Conservation (phyloP, 2,888 invertebrate species). For the Syrista parreyssii region DNA sequence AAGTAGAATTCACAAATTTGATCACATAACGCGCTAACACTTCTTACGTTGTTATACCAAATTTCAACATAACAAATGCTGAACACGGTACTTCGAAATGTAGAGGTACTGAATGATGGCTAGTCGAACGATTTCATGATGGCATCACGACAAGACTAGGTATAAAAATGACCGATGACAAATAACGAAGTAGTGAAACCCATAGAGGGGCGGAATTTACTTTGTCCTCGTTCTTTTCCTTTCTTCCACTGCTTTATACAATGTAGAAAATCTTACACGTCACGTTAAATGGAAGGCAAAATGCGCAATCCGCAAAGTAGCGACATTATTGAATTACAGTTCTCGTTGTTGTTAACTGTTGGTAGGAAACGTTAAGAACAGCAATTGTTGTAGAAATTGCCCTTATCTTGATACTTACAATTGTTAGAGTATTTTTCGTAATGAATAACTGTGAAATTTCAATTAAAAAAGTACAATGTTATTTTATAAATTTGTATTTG, state of each 20-base stretch:
- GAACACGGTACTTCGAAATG: neutral
- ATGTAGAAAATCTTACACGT: neutral
- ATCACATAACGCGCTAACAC: neutral
- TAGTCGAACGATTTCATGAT: neutral
- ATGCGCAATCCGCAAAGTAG: neutral
- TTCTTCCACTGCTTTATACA: neutral
- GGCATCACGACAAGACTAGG: neutral
- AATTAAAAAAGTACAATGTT: neutral
- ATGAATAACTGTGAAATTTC: neutral
- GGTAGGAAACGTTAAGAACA: neutral
- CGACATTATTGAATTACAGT: neutral
- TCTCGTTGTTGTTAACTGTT: neutral
- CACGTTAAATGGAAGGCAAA: neutral
- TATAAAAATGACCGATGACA: neutral
- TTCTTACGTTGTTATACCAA: neutral
- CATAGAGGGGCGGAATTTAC: constrained; percentile 5
- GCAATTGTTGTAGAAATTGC: neutral
- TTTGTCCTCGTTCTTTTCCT: constrained; percentile 7
- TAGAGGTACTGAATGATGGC: neutral
- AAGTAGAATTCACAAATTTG: neutral
- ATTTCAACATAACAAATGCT: neutral
- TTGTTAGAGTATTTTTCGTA: neutral
- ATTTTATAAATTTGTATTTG: neutral
- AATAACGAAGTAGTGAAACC: neutral
- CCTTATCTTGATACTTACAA: neutral